Conservation (phyloP, 2,888 invertebrate species). For the Tenthredo amoena region DNA sequence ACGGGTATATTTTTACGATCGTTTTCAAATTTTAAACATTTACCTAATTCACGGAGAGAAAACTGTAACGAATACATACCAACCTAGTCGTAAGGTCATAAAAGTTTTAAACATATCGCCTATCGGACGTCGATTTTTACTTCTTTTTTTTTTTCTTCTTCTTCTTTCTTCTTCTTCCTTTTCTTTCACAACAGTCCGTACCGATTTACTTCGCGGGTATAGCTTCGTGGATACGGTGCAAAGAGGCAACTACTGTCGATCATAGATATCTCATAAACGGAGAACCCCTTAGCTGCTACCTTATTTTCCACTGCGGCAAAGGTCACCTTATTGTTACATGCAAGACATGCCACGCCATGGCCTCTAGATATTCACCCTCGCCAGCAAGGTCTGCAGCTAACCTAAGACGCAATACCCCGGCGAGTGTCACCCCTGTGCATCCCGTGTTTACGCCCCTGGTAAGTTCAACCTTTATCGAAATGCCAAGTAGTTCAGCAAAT, state of each 20-base stretch:
- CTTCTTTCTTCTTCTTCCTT: not conserved
- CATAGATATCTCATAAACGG: not conserved
- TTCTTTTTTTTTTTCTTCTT: not conserved
- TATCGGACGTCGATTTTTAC: not conserved
- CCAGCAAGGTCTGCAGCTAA: conserved; percentile 30
- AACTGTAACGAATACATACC: conserved; percentile 13
- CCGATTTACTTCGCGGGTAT: not conserved
- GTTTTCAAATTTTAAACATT: conserved; percentile 45
- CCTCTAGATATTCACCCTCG: conserved; percentile 56
- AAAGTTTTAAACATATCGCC: not conserved
- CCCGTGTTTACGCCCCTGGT: conserved; percentile 59
- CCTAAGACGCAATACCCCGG: conserved; percentile 18
- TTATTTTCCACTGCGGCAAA: conserved; percentile 66
- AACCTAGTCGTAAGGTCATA: not conserved
- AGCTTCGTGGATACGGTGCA: too few species aligned
- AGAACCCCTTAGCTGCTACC: conserved; percentile 35
- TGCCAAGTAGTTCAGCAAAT: conserved; percentile 68
- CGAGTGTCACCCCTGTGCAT: conserved; percentile 11
- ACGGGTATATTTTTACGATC: conserved; percentile 42
- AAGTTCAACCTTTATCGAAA: conserved; percentile 72
- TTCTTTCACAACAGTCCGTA: not conserved
- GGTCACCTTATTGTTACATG: conserved; percentile 72
- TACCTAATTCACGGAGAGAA: conserved; percentile 32
- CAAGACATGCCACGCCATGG: conserved; percentile 56
- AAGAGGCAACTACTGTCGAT: not conserved